These are phyloP conservation scores for Mimas tiliae DNA, from an alignment of 2,888 invertebrate species.

Conservation along the genomic window DNA sequence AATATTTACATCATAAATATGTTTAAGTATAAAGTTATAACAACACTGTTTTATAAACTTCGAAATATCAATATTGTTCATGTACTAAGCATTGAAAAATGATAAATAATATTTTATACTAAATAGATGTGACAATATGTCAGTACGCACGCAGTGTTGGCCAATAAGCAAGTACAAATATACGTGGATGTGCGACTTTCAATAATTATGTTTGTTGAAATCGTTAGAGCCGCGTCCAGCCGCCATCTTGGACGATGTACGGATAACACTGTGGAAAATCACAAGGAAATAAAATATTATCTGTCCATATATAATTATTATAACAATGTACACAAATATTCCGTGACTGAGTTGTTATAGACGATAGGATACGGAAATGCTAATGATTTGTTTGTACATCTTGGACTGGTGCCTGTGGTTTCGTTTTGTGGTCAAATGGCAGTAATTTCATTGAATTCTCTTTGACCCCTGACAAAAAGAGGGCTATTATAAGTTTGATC, in stretches of 20 bases:
- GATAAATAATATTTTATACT: constrained; percentile 49
- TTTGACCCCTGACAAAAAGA: no score
- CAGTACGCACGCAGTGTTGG: constrained; percentile 55
- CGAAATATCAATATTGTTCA: constrained; percentile 42
- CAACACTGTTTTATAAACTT: constrained; percentile 35
- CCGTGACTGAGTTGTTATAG: constrained; percentile 4
- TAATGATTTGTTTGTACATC: neutral
- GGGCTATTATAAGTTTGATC: no score
- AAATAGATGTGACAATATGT: constrained; percentile 55
- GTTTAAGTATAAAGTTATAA: constrained; percentile 34
- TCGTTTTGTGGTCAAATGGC: no score
- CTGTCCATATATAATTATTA: constrained; percentile 17
- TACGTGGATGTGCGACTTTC: constrained; percentile 73
- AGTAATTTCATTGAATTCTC: no score
- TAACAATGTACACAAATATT: constrained; percentile 10
- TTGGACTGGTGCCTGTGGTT: neutral
- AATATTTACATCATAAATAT: constrained; percentile 25
- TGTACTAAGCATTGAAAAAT: constrained; percentile 50
- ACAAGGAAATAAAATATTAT: constrained; percentile 41
- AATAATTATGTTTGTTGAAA: constrained; percentile 81
- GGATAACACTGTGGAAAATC: constrained; percentile 55
- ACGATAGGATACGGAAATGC: constrained; percentile 11
- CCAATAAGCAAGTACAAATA: constrained; percentile 77
- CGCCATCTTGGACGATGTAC: constrained; percentile 62
- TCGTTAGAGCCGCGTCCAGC: constrained; percentile 60